Percentiles rank a stretch among this genome's conserved stretches.
Conservation (phyloP, 2,888 invertebrate genomes). For the Drosophila fulvimacula region DNA sequence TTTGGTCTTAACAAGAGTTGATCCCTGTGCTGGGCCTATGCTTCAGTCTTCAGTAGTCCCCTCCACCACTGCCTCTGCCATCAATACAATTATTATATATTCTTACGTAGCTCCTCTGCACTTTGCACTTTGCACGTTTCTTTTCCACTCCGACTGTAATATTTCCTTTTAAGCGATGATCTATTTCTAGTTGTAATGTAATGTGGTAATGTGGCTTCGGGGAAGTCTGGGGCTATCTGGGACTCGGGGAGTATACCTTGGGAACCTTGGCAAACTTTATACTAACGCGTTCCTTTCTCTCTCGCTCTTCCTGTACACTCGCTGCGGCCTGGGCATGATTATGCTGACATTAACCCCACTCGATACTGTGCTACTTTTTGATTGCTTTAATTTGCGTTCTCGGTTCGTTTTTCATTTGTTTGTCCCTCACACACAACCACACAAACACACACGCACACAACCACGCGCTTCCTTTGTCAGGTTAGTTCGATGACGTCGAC, state of each 20-base stretch:
- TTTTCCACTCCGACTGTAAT: background rate
- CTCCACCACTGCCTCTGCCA: background rate
- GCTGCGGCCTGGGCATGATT: constrained; percentile 28
- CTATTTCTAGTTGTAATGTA: background rate
- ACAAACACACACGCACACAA: constrained; percentile 34
- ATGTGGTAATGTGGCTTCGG: background rate
- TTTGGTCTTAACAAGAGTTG: constrained; percentile 33
- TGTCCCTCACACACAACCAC: constrained; percentile 32
- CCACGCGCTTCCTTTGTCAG: constrained; percentile 83
- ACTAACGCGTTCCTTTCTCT: constrained; percentile 56
- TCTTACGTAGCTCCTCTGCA: constrained; percentile 12
- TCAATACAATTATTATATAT: constrained; percentile 1
- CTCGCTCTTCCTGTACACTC: constrained; percentile 14
- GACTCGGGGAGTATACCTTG: background rate
- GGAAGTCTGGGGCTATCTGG: background rate
- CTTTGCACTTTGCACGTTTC: constrained; percentile 14
- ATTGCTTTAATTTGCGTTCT: constrained; percentile 70
- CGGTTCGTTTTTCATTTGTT: constrained; percentile 59
- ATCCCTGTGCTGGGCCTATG: constrained; percentile 30
- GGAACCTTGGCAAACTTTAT: constrained; percentile 8
- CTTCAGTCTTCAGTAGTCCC: constrained; percentile 1
- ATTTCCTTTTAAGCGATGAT: background rate
- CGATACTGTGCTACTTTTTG: constrained; percentile 46
- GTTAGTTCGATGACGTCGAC: constrained; percentile 84
- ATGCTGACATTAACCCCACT: constrained; percentile 25